Base-by-base conservation (phyloP, 1,140 invertebrate genomes). In the Brachionus rotundiformis region DNA sequence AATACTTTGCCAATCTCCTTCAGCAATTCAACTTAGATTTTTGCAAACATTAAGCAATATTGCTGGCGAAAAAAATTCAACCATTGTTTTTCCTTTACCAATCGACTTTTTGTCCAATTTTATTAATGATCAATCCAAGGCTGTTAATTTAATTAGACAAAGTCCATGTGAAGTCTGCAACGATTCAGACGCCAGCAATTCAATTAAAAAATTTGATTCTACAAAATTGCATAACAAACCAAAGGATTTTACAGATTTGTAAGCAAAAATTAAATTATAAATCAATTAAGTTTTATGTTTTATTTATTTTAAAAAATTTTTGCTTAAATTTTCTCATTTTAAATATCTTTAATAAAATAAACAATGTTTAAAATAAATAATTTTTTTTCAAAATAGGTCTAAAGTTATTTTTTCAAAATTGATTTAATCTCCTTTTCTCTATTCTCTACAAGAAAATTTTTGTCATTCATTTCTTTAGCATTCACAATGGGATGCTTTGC, bases 61-160 rank as follows among this genome's bases (percentile, higher is more conserved):
- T 87, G 95, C 95, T 61, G 94, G 95, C 1, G 96, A 98, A 90
- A 98, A 98, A 89, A 98, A 97, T 88, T 97, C 95, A 3, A 98
- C 96, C 7, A 98, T 98, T 85, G 94, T 98, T 80, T 98, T 98
- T 88, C 96, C 95, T 27, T 90, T 98, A 83, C 95, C 95, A 33
- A 94, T 97, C 85, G 95, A 97, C 85, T 91, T 96, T 84, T 86
- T 97, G 49, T 92, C 79, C 16, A 54, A 59, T 39, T 79, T 79
- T 25, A 59, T 54, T 23, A 73, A 10, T 4, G 4, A 3, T 31
- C 2, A 19, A 7, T 11, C 1, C 41, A 73, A 44, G 13, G 5
- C 68, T 25, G 16, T 44, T 41, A 10, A 19, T 23, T 73, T 25
- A 2, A 25, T 16, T 27, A 36, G 8, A 10, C 13, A 36, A 39